phyloP scores from a whole-genome alignment of 1,140 invertebrate species.

The Scaptomyza pallida region DNA sequence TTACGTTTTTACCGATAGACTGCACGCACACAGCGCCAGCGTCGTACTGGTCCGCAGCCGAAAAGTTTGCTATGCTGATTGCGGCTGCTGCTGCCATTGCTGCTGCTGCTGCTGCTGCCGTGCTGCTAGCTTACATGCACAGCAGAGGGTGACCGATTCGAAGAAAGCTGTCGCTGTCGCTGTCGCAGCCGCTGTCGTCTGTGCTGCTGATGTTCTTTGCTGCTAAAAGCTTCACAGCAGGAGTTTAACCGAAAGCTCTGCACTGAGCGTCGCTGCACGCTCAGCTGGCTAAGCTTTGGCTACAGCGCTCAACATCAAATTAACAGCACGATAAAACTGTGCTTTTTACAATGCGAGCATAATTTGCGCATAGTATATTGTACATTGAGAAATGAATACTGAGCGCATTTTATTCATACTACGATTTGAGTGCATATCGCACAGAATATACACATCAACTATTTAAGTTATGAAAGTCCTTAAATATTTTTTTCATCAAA shows the following conservation, averaged over 20 bases:
- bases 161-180: constrained; percentile 36
- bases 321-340: not conserved
- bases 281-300: constrained; percentile 31
- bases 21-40: constrained; percentile 81
- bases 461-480: no score
- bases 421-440: no score
- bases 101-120: no score
- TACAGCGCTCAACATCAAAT: constrained; percentile 24
- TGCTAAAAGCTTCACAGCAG: constrained; percentile 22
- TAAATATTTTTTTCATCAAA: not conserved
- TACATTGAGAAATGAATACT: no score
- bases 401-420: not conserved
- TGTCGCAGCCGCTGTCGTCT: no score
- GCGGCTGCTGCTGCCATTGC: no score
- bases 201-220: not conserved
- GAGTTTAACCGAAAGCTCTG: constrained; percentile 27
- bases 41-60: constrained; percentile 67
- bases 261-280: constrained; percentile 11
- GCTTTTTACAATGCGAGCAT: not conserved
- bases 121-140: constrained; percentile 30
- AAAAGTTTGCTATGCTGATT: constrained; percentile 66
- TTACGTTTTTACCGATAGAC: constrained; percentile 58
- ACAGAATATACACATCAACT: no score
- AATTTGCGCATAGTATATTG: no score
- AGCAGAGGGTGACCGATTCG: constrained; percentile 12